A percentile compares a stretch with the other conserved stretches of the same genome.
phyloP scores from a whole-genome alignment of 2,797 vertebrate species.

The Danio kyathit region DNA sequence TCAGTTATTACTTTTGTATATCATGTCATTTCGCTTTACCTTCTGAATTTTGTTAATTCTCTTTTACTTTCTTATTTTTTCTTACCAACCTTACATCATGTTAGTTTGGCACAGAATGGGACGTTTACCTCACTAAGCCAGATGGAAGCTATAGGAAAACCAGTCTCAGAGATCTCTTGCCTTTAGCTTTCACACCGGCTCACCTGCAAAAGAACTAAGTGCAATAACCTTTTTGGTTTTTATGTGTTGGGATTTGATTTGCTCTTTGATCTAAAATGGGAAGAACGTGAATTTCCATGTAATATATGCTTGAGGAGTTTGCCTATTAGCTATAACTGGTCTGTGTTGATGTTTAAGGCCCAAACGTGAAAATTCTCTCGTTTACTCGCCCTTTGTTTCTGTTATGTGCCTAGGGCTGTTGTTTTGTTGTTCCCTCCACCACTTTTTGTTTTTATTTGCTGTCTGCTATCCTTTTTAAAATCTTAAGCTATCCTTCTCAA shows the following conservation, averaged over 20 bases:
- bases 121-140: constrained; percentile 86
- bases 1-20: background rate
- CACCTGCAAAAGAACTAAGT: constrained; percentile 76
- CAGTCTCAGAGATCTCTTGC: constrained; percentile 86
- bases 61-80: background rate
- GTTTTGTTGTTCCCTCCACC: no score
- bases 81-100: constrained; percentile 13
- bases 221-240: background rate
- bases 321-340: background rate
- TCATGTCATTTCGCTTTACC: constrained; percentile 61
- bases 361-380: no score
- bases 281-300: background rate
- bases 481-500: no score
- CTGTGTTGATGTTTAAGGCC: background rate
- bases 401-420: no score
- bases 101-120: constrained; percentile 86
- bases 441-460: no score
- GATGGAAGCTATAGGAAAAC: constrained; percentile 85
- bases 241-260: background rate
- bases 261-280: background rate
- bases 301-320: background rate
- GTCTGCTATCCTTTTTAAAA: no score
- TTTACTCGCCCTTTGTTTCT: no score
- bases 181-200: constrained; percentile 84
- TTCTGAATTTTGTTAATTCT: constrained; percentile 34